These are phyloP conservation scores for Mormyrops attenuatus DNA, from an alignment of 2,797 vertebrate species.

Conservation along the genomic window DNA sequence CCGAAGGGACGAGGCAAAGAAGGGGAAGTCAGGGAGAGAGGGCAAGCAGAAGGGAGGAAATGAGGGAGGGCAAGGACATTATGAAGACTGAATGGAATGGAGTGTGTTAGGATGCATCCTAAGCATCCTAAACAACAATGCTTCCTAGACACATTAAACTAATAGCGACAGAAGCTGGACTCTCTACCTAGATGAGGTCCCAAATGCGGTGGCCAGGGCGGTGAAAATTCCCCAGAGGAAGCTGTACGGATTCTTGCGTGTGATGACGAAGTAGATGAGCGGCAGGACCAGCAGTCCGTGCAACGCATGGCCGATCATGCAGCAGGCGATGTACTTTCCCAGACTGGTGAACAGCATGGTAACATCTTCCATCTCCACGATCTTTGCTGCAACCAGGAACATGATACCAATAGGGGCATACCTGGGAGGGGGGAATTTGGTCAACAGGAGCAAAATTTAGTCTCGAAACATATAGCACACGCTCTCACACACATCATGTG, in stretches of 20 bases:
- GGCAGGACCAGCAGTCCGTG: slow-evolving; percentile 77
- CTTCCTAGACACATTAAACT: not conserved
- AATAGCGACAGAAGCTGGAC: not conserved
- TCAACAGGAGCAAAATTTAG: not conserved
- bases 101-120: too few species aligned
- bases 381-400: slow-evolving; percentile 84
- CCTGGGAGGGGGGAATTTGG: slow-evolving; percentile 50
- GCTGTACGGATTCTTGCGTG: slow-evolving; percentile 78
- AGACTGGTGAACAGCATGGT: slow-evolving; percentile 67
- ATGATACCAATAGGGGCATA: slow-evolving; percentile 84
- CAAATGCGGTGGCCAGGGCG: slow-evolving; percentile 77
- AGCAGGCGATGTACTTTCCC: slow-evolving; percentile 83
- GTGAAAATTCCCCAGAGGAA: slow-evolving; percentile 81
- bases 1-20: not conserved
- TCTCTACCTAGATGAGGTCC: slow-evolving; percentile 79
- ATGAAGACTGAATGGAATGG: not conserved
- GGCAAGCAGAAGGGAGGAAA: not conserved
- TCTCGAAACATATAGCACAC: not conserved
- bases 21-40: not conserved
- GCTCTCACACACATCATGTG: not conserved
- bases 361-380: slow-evolving; percentile 78
- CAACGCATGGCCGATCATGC: slow-evolving; percentile 74
- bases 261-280: slow-evolving; percentile 72
- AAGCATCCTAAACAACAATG: too few species aligned
- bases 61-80: not conserved